A percentile compares a stretch with the other conserved stretches of the same genome.
Evolutionary conservation across 1,140 invertebrate genomes (phyloP).

Genomic region (Steinernema khuongi): DNA sequence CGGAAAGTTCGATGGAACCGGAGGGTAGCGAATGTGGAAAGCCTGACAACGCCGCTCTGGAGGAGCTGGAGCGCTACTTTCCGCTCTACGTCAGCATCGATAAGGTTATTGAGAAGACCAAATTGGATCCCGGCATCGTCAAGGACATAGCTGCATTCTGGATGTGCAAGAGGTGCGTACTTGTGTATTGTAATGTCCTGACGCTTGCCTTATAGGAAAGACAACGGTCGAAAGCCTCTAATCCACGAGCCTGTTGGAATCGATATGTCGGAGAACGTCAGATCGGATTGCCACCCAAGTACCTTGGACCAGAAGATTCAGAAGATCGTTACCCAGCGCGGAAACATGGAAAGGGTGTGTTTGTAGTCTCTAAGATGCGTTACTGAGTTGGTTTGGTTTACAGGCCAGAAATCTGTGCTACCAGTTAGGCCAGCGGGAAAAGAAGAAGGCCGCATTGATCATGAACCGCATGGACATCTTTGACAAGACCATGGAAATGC

Average conservation of each 20-base stretch:
- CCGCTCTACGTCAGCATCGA: slow-evolving; percentile 36
- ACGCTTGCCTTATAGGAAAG: neutral
- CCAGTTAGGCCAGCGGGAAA: slow-evolving; percentile 37
- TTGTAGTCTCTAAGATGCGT: neutral
- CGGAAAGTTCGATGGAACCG: slow-evolving; percentile 8
- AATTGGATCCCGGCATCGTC: slow-evolving; percentile 20
- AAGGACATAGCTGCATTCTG: slow-evolving; percentile 35
- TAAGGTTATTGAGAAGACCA: slow-evolving; percentile 19
- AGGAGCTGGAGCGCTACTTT: slow-evolving; percentile 30
- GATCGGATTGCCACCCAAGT: neutral
- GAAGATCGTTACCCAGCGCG: neutral
- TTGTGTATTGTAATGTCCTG: slow-evolving; percentile 6
- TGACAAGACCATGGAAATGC: slow-evolving; percentile 4
- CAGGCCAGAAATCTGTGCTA: slow-evolving; percentile 42
- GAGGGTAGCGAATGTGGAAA: neutral
- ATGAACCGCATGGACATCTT: slow-evolving; percentile 23
- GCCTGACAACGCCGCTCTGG: slow-evolving; percentile 15
- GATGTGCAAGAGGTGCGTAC: slow-evolving; percentile 31
- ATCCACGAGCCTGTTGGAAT: slow-evolving; percentile 13
- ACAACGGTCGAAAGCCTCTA: neutral
- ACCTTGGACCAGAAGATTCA: slow-evolving; percentile 20
- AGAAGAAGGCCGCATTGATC: slow-evolving; percentile 34
- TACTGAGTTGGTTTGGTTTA: slow-evolving; percentile 1
- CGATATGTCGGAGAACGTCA: neutral
- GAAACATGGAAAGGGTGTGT: neutral